Conservation (phyloP, 2,888 invertebrate species). For the Eupelmus urozonus region DNA sequence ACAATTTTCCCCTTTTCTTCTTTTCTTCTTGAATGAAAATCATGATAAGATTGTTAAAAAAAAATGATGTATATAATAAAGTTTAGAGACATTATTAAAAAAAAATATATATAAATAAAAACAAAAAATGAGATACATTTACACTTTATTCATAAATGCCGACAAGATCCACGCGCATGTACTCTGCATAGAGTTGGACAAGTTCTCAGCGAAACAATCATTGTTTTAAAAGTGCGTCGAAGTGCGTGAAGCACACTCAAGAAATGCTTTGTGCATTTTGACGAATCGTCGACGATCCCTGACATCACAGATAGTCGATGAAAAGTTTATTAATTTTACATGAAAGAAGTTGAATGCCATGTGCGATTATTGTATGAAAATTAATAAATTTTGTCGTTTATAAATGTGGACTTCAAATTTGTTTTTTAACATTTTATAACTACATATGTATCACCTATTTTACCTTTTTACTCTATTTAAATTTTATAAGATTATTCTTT, state of each 20-base stretch:
- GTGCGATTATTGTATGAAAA: constrained; percentile 55
- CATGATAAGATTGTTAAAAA: constrained; percentile 49
- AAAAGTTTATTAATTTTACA: constrained; percentile 57
- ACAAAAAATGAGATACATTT: constrained; percentile 35
- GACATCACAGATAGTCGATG: constrained; percentile 36
- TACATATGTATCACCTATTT: too few species aligned
- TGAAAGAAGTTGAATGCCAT: constrained; percentile 49
- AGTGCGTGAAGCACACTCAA: constrained; percentile 12
- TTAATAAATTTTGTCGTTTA: constrained; percentile 57
- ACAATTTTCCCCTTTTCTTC: constrained; percentile 34
- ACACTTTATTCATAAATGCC: constrained; percentile 42
- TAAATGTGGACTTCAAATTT: constrained; percentile 38
- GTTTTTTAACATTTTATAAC: constrained; percentile 15
- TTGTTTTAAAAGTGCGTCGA: constrained; percentile 45
- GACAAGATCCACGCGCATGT: constrained; percentile 15
- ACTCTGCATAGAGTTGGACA: constrained; percentile 25
- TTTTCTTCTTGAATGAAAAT: constrained; percentile 40
- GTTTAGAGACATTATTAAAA: constrained; percentile 47
- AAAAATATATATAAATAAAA: constrained; percentile 20
- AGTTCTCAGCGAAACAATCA: constrained; percentile 39
- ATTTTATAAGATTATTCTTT: too few species aligned
- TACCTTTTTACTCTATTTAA: too few species aligned
- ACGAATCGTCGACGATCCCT: constrained; percentile 22
- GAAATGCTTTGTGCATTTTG: constrained; percentile 22
- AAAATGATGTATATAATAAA: constrained; percentile 56